Conservation (phyloP, 2,888 invertebrate genomes). For the Sabatieria punctata region DNA sequence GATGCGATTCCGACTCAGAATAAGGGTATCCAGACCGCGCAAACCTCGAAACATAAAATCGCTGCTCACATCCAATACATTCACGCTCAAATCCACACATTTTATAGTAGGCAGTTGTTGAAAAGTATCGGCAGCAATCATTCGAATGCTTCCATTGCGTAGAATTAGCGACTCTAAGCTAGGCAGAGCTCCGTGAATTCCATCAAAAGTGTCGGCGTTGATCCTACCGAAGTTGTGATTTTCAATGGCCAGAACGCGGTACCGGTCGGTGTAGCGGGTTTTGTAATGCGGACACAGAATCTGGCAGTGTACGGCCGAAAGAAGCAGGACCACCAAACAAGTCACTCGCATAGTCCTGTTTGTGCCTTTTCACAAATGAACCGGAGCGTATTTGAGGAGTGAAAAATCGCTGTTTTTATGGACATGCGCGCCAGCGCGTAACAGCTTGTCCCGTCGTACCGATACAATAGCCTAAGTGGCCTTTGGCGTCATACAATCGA, state of each 20-base stretch:
- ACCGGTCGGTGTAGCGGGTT: not conserved
- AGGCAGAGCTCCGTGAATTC: conserved; percentile 1
- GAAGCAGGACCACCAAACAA: conserved; percentile 11
- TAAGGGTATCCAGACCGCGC: not conserved
- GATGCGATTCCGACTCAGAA: not conserved
- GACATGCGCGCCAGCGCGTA: too few species aligned
- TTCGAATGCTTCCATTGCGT: not conserved
- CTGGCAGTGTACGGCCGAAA: not conserved
- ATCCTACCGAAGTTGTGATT: not conserved
- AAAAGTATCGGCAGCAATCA: not conserved
- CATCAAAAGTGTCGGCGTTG: not conserved
- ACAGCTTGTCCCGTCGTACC: too few species aligned
- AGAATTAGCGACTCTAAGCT: not conserved
- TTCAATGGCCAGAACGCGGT: not conserved
- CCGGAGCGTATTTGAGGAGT: too few species aligned
- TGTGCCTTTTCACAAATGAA: too few species aligned
- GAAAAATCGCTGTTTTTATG: too few species aligned
- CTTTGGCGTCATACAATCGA: too few species aligned
- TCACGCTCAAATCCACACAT: not conserved
- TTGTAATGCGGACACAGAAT: not conserved
- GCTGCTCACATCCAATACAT: not conserved
- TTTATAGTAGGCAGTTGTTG: not conserved
- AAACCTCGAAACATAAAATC: not conserved
- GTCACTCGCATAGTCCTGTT: too few species aligned
- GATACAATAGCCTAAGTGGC: too few species aligned